A percentile compares a stretch with the other conserved stretches of the same genome.
Conservation (phyloP, 2,113 vertebrate species). For the Sinocyclocheilus anophthalmus region DNA sequence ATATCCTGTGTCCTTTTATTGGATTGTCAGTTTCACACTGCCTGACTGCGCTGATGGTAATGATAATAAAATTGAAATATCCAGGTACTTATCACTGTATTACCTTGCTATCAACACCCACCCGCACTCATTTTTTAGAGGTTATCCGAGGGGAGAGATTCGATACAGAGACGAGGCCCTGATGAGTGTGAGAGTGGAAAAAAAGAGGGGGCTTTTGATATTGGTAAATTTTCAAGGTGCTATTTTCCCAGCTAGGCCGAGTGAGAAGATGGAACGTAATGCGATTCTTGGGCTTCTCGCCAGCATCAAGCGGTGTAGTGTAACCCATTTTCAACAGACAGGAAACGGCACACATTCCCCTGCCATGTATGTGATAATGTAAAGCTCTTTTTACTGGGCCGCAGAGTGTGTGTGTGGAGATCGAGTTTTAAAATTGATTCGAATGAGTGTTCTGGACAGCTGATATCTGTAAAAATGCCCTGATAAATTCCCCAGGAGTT, state of each 20-base stretch:
- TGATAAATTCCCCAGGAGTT: slow-evolving; percentile 72
- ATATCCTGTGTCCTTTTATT: slow-evolving; percentile 75
- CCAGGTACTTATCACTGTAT: slow-evolving; percentile 77
- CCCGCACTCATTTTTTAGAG: slow-evolving; percentile 59
- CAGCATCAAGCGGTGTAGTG: slow-evolving; percentile 68
- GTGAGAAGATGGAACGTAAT: slow-evolving; percentile 62
- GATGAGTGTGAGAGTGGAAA: slow-evolving; percentile 26
- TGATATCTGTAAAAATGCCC: slow-evolving; percentile 74
- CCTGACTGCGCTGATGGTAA: slow-evolving; percentile 70
- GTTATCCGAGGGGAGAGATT: slow-evolving; percentile 66
- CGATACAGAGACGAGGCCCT: slow-evolving; percentile 58
- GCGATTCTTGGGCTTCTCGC: slow-evolving; percentile 68
- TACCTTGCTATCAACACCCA: slow-evolving; percentile 75
- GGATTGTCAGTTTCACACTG: slow-evolving; percentile 74
- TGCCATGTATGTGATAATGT: slow-evolving; percentile 78
- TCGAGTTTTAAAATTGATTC: slow-evolving; percentile 79
- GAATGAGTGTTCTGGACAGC: slow-evolving; percentile 76
- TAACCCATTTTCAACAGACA: slow-evolving; percentile 68
- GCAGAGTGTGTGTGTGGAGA: slow-evolving; percentile 57
- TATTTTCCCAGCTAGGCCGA: slow-evolving; percentile 65
- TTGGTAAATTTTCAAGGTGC: slow-evolving; percentile 63
- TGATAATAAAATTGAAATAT: slow-evolving; percentile 81
- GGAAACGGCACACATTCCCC: slow-evolving; percentile 57
- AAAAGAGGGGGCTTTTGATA: slow-evolving; percentile 51
- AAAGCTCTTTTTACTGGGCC: slow-evolving; percentile 66